Evolutionary conservation across 2,888 invertebrate species (phyloP), one percentile per base, ranked within the genome.

Genomic region (Amiota communis): DNA sequence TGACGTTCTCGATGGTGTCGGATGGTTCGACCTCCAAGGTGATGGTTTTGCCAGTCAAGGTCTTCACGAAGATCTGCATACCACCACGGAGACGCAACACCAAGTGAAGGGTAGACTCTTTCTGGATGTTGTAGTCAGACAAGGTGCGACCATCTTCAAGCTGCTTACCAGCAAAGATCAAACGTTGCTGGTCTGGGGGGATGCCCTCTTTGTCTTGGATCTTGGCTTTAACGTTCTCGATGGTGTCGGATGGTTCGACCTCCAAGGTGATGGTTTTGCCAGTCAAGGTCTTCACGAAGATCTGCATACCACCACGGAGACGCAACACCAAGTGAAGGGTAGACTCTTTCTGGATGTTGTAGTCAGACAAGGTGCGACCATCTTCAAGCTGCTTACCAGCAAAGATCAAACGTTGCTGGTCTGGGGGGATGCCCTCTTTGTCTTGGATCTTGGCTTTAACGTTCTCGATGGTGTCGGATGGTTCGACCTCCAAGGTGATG

Each of bases 131-230:
- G 70, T 86, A 86, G 67, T 86, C 86, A 8, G 84, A 84, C 67
- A 86, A 73, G 0, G 86, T 86, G 9, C 86, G 86, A 0, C 86
- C 86, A 64, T 86, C 86, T 63, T 86, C 86, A 17, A 86, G 70
- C 47, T 86, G 86, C 64, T 86, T 86, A 1, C 86, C 86, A 61
- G 86, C 85, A 36, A 86, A 85, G 23, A 86, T 86, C 65, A 86
- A 78, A 80, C 85, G 83, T 46, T 86, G 85, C 65, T 86, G 85
- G 61, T 86, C 85, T 83, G 85, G 85, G 1, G 85, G 85, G 56
- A 84, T 86, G 17, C 85, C 85, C 72, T 86, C 85, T 75, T 86
- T 86, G 57, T 86, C 85, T 70, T 84, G 86, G 48, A 86, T 86
- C 70, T 86, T 86, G 0, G 86, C 86, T 69, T 86, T 86, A 0